Evolutionary conservation across 2,113 vertebrate genomes (phyloP).

Genomic region (Zapus hudsonius): DNA sequence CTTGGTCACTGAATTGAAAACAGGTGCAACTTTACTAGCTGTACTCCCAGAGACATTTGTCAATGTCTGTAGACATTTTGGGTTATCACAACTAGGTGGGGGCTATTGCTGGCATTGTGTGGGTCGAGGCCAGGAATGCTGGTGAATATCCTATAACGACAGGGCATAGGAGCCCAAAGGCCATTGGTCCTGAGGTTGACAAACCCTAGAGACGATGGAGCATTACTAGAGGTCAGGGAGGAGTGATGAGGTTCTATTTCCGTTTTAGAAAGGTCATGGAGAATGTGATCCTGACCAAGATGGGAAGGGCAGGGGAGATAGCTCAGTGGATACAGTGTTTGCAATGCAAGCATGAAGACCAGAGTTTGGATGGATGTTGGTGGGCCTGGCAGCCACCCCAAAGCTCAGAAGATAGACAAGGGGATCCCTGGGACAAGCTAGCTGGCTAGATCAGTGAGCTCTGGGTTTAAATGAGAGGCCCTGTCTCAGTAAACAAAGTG

Average conservation of each 20-base stretch:
- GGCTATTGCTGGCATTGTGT: background rate
- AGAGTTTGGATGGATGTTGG: too few relatives aligned
- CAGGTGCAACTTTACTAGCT: background rate
- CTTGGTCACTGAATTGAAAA: background rate
- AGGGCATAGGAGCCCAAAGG: background rate
- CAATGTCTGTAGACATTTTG: conserved; percentile 22
- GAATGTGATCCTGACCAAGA: background rate
- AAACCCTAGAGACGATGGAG: background rate
- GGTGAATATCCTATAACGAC: background rate
- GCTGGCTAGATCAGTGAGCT: too few relatives aligned
- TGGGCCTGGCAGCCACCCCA: too few relatives aligned
- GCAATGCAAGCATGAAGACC: too few relatives aligned
- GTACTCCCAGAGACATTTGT: background rate
- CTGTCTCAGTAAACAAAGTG: too few relatives aligned
- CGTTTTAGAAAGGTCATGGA: conserved; percentile 28
- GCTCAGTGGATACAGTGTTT: too few relatives aligned
- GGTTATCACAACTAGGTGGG: background rate
- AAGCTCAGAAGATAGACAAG: too few relatives aligned
- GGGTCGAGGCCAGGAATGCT: background rate
- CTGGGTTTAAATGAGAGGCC: too few relatives aligned
- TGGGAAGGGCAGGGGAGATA: too few relatives aligned
- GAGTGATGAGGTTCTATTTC: background rate
- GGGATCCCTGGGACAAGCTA: too few relatives aligned
- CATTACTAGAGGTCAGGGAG: background rate
- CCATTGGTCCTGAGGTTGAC: background rate